These are phyloP conservation scores for Clarias gariepinus DNA, from an alignment of 2,113 vertebrate genomes.

Conservation along the genomic window DNA sequence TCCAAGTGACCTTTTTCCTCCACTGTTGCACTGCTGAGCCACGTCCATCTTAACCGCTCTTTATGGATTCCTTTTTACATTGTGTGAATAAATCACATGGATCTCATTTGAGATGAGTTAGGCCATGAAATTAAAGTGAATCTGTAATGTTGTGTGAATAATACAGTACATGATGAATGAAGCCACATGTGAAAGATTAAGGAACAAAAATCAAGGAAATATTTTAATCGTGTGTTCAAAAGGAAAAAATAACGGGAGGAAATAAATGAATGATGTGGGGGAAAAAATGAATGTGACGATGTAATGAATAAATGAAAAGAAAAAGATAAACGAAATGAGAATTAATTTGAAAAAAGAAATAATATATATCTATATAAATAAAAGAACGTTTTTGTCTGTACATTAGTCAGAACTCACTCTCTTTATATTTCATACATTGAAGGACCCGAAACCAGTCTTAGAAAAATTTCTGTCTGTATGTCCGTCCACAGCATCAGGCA, in stretches of 20 bases:
- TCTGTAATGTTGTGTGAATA: not conserved
- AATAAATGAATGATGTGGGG: not conserved
- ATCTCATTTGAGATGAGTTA: not conserved
- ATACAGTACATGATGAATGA: not conserved
- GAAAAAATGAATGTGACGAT: not conserved
- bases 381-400: too few species aligned
- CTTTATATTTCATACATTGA: too few species aligned
- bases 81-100: not conserved
- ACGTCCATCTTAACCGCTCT: not conserved
- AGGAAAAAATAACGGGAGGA: not conserved
- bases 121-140: not conserved
- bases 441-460: too few species aligned
- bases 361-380: too few species aligned
- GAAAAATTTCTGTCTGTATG: too few species aligned
- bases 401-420: too few species aligned
- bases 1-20: constrained; percentile 19
- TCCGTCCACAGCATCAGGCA: too few species aligned
- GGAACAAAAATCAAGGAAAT: not conserved
- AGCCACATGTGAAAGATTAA: not conserved
- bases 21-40: constrained; percentile 13
- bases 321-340: not conserved
- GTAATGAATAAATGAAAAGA: not conserved
- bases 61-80: not conserved
- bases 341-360: too few species aligned
- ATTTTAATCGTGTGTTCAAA: not conserved